phyloP scores from a whole-genome alignment of 2,888 invertebrate genomes.

The Chaitophorus viminalis region DNA sequence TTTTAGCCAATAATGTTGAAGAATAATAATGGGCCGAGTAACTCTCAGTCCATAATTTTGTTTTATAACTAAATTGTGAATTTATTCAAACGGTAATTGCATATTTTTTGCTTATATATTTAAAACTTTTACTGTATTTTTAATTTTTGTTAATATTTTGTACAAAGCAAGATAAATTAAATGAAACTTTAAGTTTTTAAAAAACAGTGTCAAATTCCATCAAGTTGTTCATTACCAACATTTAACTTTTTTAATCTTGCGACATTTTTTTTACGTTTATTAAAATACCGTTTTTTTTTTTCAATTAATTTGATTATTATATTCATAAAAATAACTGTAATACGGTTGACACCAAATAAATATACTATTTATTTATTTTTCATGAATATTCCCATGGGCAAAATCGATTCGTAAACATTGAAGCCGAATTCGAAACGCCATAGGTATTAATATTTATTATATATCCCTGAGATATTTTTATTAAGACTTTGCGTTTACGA shows the following conservation, averaged over 20 bases:
- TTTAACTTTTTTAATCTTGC: slow-evolving; percentile 19
- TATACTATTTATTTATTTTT: neutral
- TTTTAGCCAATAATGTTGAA: no score
- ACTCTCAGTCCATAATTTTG: neutral
- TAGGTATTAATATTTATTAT: neutral
- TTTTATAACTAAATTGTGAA: neutral
- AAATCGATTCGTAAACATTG: neutral
- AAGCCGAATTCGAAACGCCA: neutral
- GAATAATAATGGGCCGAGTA: no score
- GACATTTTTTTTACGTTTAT: neutral
- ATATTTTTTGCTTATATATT: neutral
- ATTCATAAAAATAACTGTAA: neutral
- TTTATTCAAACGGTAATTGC: neutral
- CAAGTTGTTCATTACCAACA: slow-evolving; percentile 1
- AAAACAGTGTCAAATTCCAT: slow-evolving; percentile 25
- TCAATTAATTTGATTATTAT: neutral
- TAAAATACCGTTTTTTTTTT: neutral
- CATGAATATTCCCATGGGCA: neutral
- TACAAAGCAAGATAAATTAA: neutral
- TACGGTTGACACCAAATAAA: neutral
- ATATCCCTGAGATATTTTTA: neutral
- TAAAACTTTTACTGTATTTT: neutral
- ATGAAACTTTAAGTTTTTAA: slow-evolving; percentile 11
- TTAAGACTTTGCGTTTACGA: neutral
- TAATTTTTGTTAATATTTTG: neutral